Base-by-base conservation (phyloP, 2,888 invertebrate genomes). In the Clanis bilineata region DNA sequence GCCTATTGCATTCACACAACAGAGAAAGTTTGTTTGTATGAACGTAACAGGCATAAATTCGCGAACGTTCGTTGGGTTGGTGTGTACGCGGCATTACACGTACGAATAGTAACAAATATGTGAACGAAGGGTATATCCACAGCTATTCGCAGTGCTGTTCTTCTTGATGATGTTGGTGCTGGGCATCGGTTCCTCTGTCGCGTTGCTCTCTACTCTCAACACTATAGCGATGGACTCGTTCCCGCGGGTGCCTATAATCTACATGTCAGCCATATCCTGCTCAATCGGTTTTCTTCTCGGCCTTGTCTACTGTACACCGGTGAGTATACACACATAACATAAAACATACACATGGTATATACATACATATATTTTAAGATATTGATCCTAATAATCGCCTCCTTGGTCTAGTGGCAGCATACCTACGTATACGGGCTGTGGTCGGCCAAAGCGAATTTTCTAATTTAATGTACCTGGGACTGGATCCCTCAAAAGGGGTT, bases 121-220 rank as follows among this genome's bases (percentile, higher is more conserved):
- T 22, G 21, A 32, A 32, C 3, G 9, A 15, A 51, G 21, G 18
- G 44, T 12, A 21, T 38, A 0, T 32, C 88, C 87, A 12, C 85
- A 95, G 94, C 79, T 96, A 32, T 97, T 96, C 82, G 92, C 96
- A 0, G 95, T 96, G 3, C 83, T 96, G 12, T 97, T 97, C 88
- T 97, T 97, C 92, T 87, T 96, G 70, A 97, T 97, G 97, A 90
- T 97, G 85, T 94, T 95, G 62, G 95, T 96, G 1, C 90, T 97
- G 62, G 97, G 96, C 10, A 90, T 96, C 18, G 97, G 97, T 1
- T 96, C 96, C 58, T 93, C 95, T 5, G 95, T 96, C 28, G 96
- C 96, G 0, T 87, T 96, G 9, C 93, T 95, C 64, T 94, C 94
- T 12, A 94, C 94, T 28, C 88, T 95, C 62, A 95, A 95, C 74